phyloP scores from a whole-genome alignment of 1,140 invertebrate genomes.

The Halesus radiatus region DNA sequence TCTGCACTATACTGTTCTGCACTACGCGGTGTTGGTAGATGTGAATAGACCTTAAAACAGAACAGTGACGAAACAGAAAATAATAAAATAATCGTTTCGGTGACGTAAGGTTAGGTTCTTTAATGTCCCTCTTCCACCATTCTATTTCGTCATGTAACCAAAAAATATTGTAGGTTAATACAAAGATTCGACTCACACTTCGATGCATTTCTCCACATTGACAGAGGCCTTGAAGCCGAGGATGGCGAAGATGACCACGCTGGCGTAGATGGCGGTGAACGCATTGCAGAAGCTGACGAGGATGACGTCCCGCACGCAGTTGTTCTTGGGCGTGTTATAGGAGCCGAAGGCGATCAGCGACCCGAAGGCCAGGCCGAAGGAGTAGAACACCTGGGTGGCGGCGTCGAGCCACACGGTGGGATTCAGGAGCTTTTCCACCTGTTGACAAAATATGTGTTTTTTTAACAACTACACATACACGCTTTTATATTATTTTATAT shows the following conservation, averaged over 20 bases:
- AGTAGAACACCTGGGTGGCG: conserved; percentile 96
- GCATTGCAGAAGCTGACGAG: conserved; percentile 92
- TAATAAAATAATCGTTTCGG: no score
- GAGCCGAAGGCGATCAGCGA: conserved; percentile 92
- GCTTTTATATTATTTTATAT: no score
- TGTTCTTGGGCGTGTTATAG: conserved; percentile 92
- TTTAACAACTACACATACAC: no score
- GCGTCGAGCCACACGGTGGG: conserved; percentile 94
- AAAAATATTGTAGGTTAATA: no score
- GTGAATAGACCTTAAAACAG: no score
- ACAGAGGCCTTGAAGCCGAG: conserved; percentile 88
- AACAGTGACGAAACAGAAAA: no score
- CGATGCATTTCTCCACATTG: conserved; percentile 84
- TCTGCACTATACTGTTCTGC: no score
- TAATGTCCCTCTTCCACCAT: no score
- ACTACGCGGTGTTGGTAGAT: no score
- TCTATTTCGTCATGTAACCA: no score
- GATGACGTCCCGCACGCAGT: conserved; percentile 91
- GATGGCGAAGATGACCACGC: conserved; percentile 91
- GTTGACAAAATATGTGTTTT: not conserved
- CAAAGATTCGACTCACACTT: conserved; percentile 72
- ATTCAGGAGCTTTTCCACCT: conserved; percentile 85
- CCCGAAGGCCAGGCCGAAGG: conserved; percentile 93
- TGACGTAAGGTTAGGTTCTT: no score
- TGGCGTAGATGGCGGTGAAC: conserved; percentile 93